These are phyloP conservation scores for Pristionchus fissidentatus DNA, from an alignment of 2,888 invertebrate species.

Conservation along the genomic window DNA sequence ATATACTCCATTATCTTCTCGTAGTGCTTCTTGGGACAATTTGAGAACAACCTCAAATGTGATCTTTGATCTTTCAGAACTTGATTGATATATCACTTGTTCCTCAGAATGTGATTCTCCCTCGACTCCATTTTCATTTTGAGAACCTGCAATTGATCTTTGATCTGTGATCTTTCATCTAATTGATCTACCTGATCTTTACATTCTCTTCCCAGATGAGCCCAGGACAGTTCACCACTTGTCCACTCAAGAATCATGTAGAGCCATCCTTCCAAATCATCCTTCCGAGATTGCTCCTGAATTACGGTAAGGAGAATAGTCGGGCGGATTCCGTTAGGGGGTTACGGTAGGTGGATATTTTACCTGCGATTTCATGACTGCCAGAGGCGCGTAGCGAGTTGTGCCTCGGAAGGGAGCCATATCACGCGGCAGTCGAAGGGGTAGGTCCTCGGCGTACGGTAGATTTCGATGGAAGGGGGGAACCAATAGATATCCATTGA, in stretches of 20 bases:
- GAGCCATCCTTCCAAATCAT: conserved; percentile 71
- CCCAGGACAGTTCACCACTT: conserved; percentile 65
- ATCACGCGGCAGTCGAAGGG: conserved; percentile 62
- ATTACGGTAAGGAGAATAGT: too few species aligned
- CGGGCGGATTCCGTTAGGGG: background rate
- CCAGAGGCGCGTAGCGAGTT: conserved; percentile 67
- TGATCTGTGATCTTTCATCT: conserved; percentile 8
- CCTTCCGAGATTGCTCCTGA: conserved; percentile 66
- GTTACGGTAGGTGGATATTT: background rate
- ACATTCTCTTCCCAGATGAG: conserved; percentile 50
- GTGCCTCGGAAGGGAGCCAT: conserved; percentile 69
- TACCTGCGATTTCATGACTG: conserved; percentile 56
- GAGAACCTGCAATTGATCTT: conserved; percentile 54
- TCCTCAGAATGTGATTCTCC: background rate
- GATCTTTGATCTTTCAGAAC: conserved; percentile 21
- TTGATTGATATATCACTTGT: background rate
- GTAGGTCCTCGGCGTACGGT: too few species aligned
- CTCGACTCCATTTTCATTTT: conserved; percentile 62
- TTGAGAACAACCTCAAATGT: conserved; percentile 23
- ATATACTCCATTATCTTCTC: conserved; percentile 59
- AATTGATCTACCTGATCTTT: conserved; percentile 9
- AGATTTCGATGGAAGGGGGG: too few species aligned
- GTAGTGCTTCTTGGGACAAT: conserved; percentile 53
- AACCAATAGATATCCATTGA: too few species aligned
- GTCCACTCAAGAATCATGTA: conserved; percentile 73